Base-by-base conservation (phyloP, 37 sponge, comb jelly and placozoan species). In the Trichoplax adhaerens region DNA sequence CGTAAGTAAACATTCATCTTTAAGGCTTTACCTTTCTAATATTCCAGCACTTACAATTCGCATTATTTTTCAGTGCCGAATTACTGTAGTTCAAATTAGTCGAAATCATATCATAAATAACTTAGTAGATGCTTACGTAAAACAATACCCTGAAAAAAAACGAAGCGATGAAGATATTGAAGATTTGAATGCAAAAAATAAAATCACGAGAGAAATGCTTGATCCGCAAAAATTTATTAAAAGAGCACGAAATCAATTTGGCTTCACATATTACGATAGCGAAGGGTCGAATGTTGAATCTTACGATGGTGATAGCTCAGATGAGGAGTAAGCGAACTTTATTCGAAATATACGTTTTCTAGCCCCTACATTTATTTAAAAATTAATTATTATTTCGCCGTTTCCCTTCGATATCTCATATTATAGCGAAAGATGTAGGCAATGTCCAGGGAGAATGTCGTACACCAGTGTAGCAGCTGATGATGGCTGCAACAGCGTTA, bases 81-180 rank as follows among this genome's bases (percentile, higher is more conserved):
- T 53, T 46, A 68, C 52, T 4, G 94, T 89, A 8, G 78, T 84
- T 50, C 60, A 85, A 6, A 78, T 93, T 58, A 83, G 77, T 59
- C 83, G 84, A 77, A 93, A 93, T 70, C 87, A 89, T 73, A 80
- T 89, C 0, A 83, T 93, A 65, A 89, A 89, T 64, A 93, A 93
- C 54, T 77, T 93, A 47, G 84, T 85, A 49, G 76, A 73, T 50
- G 76, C 91, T 0, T 93, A 83, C 74, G 80, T 93, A 53, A 75
- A 83, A 48, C 55, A 79, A 12, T 71, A 93, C 71, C 94, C 94
- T 65, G 86, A 81, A 82, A 90, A 87, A 78, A 83, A 81, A 71
- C 72, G 91, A 7, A 56, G 78, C 1, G 85, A 76, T 47, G 94
- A 86, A 48, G 84, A 83, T 50, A 71, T 93, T 76, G 71, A 83